Conservation (phyloP, 1,140 invertebrate genomes). For the Micrasema longulum region DNA sequence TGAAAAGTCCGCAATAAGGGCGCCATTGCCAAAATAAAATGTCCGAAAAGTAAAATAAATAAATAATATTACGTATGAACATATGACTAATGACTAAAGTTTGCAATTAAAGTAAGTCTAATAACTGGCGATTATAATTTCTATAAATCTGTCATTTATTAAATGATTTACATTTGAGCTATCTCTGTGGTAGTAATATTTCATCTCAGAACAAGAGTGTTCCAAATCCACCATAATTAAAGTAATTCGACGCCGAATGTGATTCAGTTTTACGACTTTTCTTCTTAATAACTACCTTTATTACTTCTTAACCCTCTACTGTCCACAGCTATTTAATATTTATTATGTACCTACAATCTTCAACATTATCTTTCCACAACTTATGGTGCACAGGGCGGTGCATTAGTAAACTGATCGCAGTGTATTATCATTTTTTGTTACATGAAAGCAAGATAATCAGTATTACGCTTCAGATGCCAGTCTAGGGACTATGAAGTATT, state of each 20-base stretch:
- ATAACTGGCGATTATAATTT: background rate
- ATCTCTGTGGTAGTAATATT: background rate
- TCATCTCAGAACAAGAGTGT: constrained; percentile 16
- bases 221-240: constrained; percentile 51
- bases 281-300: constrained; percentile 28
- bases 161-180: background rate
- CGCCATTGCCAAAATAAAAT: too few species aligned
- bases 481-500: too few species aligned
- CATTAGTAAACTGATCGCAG: too few species aligned
- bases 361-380: too few species aligned
- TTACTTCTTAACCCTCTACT: background rate
- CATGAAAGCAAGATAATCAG: too few species aligned
- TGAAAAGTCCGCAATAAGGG: too few species aligned
- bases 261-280: constrained; percentile 44
- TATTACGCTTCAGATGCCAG: too few species aligned
- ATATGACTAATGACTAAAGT: background rate
- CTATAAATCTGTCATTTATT: background rate
- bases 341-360: background rate
- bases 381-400: too few species aligned
- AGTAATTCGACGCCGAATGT: constrained; percentile 39
- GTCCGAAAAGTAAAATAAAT: too few species aligned
- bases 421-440: too few species aligned
- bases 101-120: background rate
- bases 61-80: too few species aligned
- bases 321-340: constrained; percentile 3